Evolutionary conservation across 2,797 vertebrate genomes (phyloP), one percentile per base, ranked within the genome.

Genomic region (Babyrousa celebensis): DNA sequence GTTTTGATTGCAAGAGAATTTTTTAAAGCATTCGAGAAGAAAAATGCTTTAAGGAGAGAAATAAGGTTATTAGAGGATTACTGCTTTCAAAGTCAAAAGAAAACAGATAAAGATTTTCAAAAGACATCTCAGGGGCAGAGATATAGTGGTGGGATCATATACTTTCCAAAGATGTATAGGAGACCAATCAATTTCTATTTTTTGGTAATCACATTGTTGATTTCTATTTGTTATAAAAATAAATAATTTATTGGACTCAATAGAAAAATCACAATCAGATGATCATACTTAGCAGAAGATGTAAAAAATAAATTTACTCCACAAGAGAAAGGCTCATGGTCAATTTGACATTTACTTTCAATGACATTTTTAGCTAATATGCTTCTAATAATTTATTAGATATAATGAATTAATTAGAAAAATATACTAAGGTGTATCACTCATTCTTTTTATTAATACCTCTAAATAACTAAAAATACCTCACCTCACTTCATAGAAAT

Each of bases 1-100:
- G 62, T 96, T 96, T 88, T 92, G 91, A 95, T 84, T 97, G 79
- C 86, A 77, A 80, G 56, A 43, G 2, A 17, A 60, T 75, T 94
- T 89, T 91, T 70, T 62, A 21, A 94, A 94, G 58, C 21, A n/a
- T 96, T 96, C 58, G 83, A 58, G 43, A 85, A 93, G 18, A 82
- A 88, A 95, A 95, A n/a, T 82, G 9, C 18, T 87, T 87, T 78
- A 43, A 63, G 89, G 52, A 58, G 3, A 75, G 5, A 80, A 85
- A 85, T 52, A 89, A 0, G 48, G 1, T 58, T 89, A 67, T 83
- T 63, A 58, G 9, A 63, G 12, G 95, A 70, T 60, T 36, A 65
- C 9, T 96, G 5, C 10, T 89, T 74, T 75, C 52, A 72, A 63
- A 89, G 0, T 43, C 7, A 25, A 62, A 65, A 27, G 20, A 16